Percentiles rank a stretch among this genome's conserved stretches.
These are phyloP conservation scores for Cettia cetti DNA, from an alignment of 2,113 vertebrate species.

Conservation along the genomic window DNA sequence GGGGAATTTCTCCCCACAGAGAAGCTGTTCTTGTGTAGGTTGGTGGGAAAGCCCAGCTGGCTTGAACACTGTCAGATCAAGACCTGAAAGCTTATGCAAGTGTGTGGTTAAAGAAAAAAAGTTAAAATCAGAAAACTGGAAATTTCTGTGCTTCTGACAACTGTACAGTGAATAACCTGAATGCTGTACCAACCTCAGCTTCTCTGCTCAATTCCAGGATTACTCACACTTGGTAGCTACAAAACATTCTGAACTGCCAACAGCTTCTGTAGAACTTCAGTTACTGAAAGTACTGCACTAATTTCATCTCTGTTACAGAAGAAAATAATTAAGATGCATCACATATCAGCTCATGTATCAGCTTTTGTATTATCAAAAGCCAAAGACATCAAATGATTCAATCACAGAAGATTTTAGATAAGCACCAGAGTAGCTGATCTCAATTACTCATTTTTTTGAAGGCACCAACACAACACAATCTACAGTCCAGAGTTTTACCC, in stretches of 20 bases:
- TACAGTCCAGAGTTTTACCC: not conserved
- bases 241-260: not conserved
- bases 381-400: not conserved
- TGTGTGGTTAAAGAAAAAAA: not conserved
- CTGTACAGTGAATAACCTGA: not conserved
- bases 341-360: not conserved
- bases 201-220: not conserved
- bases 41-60: slow-evolving; percentile 22
- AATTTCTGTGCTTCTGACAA: not conserved
- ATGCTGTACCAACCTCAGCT: not conserved
- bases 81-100: not conserved
- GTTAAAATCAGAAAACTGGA: not conserved
- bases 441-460: not conserved
- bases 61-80: not conserved
- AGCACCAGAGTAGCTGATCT: not conserved
- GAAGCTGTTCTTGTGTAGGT: not conserved
- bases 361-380: not conserved
- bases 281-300: not conserved
- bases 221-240: slow-evolving; percentile 22
- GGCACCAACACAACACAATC: not conserved
- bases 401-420: not conserved
- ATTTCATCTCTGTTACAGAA: not conserved
- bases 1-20: slow-evolving; percentile 9
- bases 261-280: not conserved
- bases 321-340: not conserved